phyloP scores from a whole-genome alignment of 2,113 vertebrate genomes.

The Serilophus lunatus region DNA sequence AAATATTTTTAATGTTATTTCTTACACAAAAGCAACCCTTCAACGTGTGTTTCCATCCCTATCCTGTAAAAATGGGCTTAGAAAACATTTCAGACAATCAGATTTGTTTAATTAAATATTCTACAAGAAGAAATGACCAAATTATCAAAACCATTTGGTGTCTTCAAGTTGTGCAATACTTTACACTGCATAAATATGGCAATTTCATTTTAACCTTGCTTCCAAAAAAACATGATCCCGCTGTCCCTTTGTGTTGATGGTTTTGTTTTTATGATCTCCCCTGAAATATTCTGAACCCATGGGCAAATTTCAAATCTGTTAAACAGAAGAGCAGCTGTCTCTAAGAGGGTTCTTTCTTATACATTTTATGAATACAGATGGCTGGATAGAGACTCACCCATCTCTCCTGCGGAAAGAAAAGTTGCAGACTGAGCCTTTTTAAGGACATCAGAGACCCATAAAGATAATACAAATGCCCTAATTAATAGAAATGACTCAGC shows the following conservation, averaged over 20 bases:
- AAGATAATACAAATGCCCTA: constrained; percentile 12
- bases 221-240: not conserved
- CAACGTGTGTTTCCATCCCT: not conserved
- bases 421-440: constrained; percentile 22
- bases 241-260: not conserved
- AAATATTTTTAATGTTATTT: not conserved
- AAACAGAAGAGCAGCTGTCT: constrained; percentile 22
- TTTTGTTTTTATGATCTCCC: constrained; percentile 20
- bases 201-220: constrained; percentile 1
- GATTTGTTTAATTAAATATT: constrained; percentile 16
- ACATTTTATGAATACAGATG: constrained; percentile 42
- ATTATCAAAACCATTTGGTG: not conserved
- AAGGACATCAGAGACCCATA: constrained; percentile 39
- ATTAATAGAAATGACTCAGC: constrained; percentile 38
- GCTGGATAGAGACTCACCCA: not conserved
- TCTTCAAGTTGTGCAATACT: not conserved
- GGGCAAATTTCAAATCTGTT: constrained; percentile 31
- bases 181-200: not conserved
- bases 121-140: not conserved
- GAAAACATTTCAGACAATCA: not conserved
- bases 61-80: not conserved
- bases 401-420: not conserved
- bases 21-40: not conserved
- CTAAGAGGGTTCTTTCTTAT: not conserved
- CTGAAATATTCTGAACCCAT: not conserved